Evolutionary conservation across 2,888 invertebrate genomes (phyloP).

Genomic region (Monopis laevigella): DNA sequence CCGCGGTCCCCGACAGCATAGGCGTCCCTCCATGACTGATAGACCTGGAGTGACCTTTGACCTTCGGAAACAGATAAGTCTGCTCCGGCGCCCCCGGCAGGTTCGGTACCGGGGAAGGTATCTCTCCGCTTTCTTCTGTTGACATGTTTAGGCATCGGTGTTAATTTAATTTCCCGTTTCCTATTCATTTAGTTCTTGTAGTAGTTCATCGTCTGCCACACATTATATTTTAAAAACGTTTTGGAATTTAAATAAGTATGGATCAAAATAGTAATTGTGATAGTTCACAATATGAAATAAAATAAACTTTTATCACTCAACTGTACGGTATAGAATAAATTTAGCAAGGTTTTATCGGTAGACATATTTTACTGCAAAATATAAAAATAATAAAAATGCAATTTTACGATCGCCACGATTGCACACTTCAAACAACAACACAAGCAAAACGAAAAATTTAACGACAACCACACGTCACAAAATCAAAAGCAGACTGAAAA

Average conservation of each 20-base stretch:
- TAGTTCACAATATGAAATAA: not conserved
- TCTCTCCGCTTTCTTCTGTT: conserved; percentile 72
- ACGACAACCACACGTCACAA: too few species aligned
- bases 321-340: too few species aligned
- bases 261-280: not conserved
- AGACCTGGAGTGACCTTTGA: conserved; percentile 79
- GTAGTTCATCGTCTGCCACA: not conserved
- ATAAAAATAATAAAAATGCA: too few species aligned
- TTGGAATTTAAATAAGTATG: not conserved
- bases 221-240: too few species aligned
- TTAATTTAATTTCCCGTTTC: conserved; percentile 26
- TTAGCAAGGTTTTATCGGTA: too few species aligned
- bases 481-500: too few species aligned
- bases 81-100: conserved; percentile 62
- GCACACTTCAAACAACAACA: conserved; percentile 32
- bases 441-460: conserved; percentile 28
- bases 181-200: conserved; percentile 48
- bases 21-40: conserved; percentile 84
- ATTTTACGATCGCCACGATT: conserved; percentile 29
- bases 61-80: conserved; percentile 61
- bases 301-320: too few species aligned
- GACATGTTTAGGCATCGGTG: conserved; percentile 74
- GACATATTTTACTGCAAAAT: too few species aligned
- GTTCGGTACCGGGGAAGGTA: conserved; percentile 56
- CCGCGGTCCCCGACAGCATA: conserved; percentile 48